Evolutionary conservation across 2,797 vertebrate genomes (phyloP).

Genomic region (Pogoniulus pusillus): DNA sequence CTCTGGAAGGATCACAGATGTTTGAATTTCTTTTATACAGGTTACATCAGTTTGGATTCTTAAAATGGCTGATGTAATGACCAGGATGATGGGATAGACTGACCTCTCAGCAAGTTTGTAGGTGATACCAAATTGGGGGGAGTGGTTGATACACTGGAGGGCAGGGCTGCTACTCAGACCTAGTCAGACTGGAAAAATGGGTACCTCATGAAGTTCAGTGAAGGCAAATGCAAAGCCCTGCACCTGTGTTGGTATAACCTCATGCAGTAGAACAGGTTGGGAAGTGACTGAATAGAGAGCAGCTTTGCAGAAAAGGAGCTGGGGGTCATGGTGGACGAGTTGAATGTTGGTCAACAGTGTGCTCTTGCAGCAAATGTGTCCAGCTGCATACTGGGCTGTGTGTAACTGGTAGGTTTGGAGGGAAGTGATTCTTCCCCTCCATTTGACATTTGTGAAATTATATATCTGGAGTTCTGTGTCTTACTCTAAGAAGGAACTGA

Average conservation of each 20-base stretch:
- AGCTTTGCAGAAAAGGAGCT: neutral
- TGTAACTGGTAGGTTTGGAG: neutral
- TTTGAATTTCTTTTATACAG: neutral
- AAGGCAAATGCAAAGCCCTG: neutral
- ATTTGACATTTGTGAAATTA: neutral
- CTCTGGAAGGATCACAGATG: neutral
- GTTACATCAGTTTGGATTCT: neutral
- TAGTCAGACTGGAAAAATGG: conserved; percentile 28
- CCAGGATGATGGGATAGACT: neutral
- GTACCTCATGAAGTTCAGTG: neutral
- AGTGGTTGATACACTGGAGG: conserved; percentile 13
- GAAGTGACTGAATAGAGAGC: neutral
- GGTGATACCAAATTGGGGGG: conserved; percentile 33
- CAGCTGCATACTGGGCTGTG: neutral
- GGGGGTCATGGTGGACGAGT: neutral
- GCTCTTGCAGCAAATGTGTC: neutral
- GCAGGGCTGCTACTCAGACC: conserved; percentile 25
- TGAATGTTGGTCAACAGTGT: neutral
- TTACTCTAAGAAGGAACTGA: neutral
- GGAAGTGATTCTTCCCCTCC: neutral
- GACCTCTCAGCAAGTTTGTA: conserved; percentile 28
- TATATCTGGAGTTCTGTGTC: neutral
- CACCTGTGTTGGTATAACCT: neutral
- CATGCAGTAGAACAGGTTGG: neutral
- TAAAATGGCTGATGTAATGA: conserved; percentile 12